Percentiles rank a stretch among this genome's conserved stretches.
Evolutionary conservation across 2,113 vertebrate genomes (phyloP).

Genomic region (Globicephala melas): DNA sequence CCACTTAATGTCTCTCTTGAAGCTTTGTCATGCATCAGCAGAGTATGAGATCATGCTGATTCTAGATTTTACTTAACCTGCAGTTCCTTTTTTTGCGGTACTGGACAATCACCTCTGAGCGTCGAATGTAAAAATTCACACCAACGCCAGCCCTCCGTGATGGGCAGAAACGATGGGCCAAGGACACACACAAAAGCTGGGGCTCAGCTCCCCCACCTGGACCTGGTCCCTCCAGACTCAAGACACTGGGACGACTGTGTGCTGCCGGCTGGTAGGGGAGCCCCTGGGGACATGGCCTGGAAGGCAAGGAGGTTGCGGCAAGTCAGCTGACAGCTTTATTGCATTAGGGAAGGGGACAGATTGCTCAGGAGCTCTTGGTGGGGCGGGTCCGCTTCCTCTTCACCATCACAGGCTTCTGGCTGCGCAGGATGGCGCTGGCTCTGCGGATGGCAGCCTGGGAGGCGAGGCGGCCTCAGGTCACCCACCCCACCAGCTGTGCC

Average conservation of each 20-base stretch:
- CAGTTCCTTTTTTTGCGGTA: too few relatives aligned
- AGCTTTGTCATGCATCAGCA: rapidly evolving
- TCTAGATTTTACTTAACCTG: rapidly evolving
- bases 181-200: not conserved
- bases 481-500: rapidly evolving
- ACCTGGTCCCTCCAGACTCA: not conserved
- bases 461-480: not conserved
- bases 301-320: rapidly evolving
- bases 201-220: not conserved
- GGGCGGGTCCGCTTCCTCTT: conserved; percentile 91
- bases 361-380: conserved; percentile 83
- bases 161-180: not conserved
- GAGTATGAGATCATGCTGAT: rapidly evolving
- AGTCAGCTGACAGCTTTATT: conserved; percentile 50
- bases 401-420: conserved; percentile 94
- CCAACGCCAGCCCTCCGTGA: not conserved
- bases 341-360: rapidly evolving
- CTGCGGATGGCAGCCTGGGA: conserved; percentile 90
- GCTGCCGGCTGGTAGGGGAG: rapidly evolving
- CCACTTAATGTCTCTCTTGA: rapidly evolving
- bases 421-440: conserved; percentile 91
- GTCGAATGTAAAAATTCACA: not conserved
- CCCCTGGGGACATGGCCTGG: not conserved
- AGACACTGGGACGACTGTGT: not conserved
- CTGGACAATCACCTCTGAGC: rapidly evolving